phyloP scores from a whole-genome alignment of 1,140 invertebrate genomes.

The Anthonomus grandis region DNA sequence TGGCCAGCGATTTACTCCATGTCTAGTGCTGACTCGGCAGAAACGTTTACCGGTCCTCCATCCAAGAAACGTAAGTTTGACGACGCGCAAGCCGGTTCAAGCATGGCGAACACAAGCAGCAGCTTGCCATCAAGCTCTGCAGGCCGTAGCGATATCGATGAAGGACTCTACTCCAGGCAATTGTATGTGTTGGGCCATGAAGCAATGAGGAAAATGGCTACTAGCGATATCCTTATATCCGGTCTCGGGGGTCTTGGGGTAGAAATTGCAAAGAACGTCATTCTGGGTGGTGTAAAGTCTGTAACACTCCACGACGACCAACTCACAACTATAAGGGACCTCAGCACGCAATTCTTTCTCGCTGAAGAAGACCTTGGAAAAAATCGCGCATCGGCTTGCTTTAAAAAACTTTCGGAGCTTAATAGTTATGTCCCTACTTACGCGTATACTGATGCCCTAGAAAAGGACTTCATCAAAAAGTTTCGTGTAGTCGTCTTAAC shows the following conservation, averaged over 20 bases:
- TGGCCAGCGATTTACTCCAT: too few species aligned
- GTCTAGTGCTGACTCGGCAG: slow-evolving; percentile 82
- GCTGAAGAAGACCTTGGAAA: slow-evolving; percentile 77
- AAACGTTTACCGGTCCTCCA: slow-evolving; percentile 81
- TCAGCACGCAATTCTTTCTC: slow-evolving; percentile 88
- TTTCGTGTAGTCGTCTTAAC: slow-evolving; percentile 92
- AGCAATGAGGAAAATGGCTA: slow-evolving; percentile 95
- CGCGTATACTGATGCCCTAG: slow-evolving; percentile 68
- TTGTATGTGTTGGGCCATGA: slow-evolving; percentile 96
- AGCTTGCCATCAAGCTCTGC: slow-evolving; percentile 57
- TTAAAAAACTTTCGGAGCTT: slow-evolving; percentile 78
- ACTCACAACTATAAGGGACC: slow-evolving; percentile 59
- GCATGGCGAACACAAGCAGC: slow-evolving; percentile 82
- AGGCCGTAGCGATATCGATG: slow-evolving; percentile 81
- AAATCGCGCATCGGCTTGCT: slow-evolving; percentile 83
- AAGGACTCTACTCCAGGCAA: slow-evolving; percentile 93
- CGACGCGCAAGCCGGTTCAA: slow-evolving; percentile 54
- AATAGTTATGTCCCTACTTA: slow-evolving; percentile 91
- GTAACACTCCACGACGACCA: slow-evolving; percentile 91
- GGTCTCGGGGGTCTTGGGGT: slow-evolving; percentile 94
- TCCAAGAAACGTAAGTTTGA: slow-evolving; percentile 79
- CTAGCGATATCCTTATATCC: slow-evolving; percentile 91
- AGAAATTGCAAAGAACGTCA: slow-evolving; percentile 98
- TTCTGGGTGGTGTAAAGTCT: slow-evolving; percentile 95
- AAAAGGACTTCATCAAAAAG: slow-evolving; percentile 75